Conservation (phyloP, 1,140 invertebrate genomes). For the Neodiprion fabricii region DNA sequence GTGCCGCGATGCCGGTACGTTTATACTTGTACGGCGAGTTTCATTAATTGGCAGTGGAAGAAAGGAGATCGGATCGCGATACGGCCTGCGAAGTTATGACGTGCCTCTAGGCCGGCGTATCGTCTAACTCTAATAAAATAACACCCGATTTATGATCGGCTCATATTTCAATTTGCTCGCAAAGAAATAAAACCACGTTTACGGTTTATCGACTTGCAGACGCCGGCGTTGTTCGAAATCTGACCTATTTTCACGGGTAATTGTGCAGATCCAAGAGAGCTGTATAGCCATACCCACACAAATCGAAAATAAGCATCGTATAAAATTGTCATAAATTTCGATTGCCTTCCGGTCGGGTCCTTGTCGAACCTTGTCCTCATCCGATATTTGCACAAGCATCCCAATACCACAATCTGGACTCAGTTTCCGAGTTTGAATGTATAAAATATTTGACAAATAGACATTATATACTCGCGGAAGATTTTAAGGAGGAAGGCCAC, state of each 20-base stretch:
- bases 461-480: no score
- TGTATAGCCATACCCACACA: no score
- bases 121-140: slow-evolving; percentile 22
- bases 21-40: neutral
- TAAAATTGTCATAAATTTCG: neutral
- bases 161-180: slow-evolving; percentile 45
- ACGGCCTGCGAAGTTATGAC: neutral
- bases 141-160: slow-evolving; percentile 40
- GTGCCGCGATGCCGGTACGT: no score
- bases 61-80: no score
- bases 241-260: slow-evolving; percentile 7
- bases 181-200: slow-evolving; percentile 43
- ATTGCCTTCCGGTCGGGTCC: no score
- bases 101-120: neutral
- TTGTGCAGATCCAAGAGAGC: neutral
- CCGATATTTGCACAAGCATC: no score
- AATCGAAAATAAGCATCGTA: neutral
- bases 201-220: slow-evolving; percentile 30
- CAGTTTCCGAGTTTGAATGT: no score
- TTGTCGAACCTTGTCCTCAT: no score
- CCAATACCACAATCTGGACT: no score
- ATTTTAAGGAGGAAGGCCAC: no score
- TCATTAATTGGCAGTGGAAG: neutral
- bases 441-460: no score
- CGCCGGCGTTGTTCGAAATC: neutral